A percentile compares a stretch with the other conserved stretches of the same genome.
Evolutionary conservation across 2,797 vertebrate genomes (phyloP).

Genomic region (Erethizon dorsatum): DNA sequence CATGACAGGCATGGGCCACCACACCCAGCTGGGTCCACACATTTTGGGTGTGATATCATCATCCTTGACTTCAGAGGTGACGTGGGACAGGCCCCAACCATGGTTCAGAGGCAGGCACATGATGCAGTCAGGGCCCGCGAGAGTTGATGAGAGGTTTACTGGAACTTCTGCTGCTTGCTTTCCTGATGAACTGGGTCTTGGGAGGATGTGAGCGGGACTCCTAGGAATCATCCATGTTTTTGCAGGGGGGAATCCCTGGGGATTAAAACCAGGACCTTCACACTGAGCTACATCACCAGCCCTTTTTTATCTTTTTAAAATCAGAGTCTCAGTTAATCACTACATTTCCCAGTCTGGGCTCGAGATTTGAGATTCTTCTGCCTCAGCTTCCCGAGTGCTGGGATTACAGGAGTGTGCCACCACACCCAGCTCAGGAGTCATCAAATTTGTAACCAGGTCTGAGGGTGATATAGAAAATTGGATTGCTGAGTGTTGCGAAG

Average conservation of each 20-base stretch:
- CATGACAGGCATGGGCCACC: not conserved
- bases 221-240: not conserved
- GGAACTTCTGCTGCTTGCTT: not conserved
- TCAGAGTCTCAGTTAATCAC: not conserved
- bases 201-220: not conserved
- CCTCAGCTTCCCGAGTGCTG: not conserved
- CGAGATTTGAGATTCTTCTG: not conserved
- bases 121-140: not conserved
- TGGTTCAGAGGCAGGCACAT: not conserved
- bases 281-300: not conserved
- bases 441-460: not conserved
- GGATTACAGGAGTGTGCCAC: not conserved
- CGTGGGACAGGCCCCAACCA: rapidly evolving
- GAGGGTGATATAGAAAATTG: not conserved
- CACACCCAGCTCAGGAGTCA: not conserved
- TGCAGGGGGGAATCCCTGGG: not conserved
- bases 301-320: not conserved
- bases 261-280: not conserved
- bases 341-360: not conserved
- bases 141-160: not conserved
- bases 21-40: not conserved
- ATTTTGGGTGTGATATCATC: not conserved
- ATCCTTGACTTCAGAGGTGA: not conserved
- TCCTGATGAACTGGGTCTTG: constrained; percentile 2
- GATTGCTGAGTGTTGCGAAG: not conserved